Percentiles rank a stretch among this genome's conserved stretches.
Evolutionary conservation across 1,140 invertebrate species (phyloP).

Genomic region (Mizuhopecten yessoensis): DNA sequence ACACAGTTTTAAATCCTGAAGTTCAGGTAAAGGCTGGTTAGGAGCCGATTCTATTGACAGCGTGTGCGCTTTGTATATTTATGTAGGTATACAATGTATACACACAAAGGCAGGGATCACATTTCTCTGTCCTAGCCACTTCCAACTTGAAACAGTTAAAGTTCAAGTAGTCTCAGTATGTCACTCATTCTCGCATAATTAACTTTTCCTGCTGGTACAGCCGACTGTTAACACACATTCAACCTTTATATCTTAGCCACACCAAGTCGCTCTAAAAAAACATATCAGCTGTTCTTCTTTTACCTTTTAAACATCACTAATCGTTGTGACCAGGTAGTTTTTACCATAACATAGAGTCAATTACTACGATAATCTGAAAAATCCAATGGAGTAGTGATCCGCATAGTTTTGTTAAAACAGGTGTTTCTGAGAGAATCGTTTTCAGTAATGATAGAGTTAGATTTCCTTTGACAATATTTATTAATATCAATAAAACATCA

Average conservation of each 20-base stretch:
- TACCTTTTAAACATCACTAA: slow-evolving; percentile 1
- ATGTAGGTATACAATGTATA: slow-evolving; percentile 24
- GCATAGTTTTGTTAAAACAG: background rate
- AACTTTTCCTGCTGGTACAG: slow-evolving; percentile 16
- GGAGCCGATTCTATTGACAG: background rate
- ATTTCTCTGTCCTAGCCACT: slow-evolving; percentile 22
- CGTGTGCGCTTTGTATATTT: background rate
- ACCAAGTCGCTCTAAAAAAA: background rate
- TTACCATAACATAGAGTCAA: background rate
- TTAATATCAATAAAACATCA: background rate
- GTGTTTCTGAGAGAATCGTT: background rate
- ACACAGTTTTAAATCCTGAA: background rate
- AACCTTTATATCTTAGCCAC: background rate
- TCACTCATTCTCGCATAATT: background rate
- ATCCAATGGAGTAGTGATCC: background rate
- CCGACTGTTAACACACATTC: background rate
- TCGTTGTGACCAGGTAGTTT: background rate
- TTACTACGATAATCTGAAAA: background rate
- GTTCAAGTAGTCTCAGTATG: background rate
- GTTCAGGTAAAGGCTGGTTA: background rate
- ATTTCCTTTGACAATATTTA: background rate
- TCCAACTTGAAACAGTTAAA: slow-evolving; percentile 39
- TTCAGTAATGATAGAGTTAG: background rate
- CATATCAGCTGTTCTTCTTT: background rate
- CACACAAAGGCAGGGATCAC: background rate